Conservation (phyloP, 1,140 invertebrate genomes). For the Halyomorpha halys region DNA sequence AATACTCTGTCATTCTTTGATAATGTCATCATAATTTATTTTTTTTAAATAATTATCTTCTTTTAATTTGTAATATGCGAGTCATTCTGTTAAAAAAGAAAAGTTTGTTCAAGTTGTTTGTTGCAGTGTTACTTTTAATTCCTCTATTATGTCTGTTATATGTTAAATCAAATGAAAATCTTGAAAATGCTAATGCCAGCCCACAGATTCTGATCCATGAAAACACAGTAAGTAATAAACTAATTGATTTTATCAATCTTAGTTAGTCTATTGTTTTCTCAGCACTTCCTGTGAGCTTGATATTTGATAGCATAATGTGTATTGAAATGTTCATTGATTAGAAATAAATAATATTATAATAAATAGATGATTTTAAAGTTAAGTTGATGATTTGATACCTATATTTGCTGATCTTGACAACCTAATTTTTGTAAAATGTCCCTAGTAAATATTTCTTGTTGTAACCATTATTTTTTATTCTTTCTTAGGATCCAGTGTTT, state of each 20-base stretch:
- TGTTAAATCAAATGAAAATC: conserved; percentile 15
- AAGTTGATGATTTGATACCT: too few relatives aligned
- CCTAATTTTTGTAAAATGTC: background rate
- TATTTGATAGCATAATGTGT: too few relatives aligned
- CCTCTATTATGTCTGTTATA: conserved; percentile 15
- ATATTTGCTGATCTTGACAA: too few relatives aligned
- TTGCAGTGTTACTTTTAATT: conserved; percentile 10
- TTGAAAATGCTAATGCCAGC: too few relatives aligned
- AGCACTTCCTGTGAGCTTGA: too few relatives aligned
- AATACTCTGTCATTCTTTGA: background rate
- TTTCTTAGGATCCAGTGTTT: conserved; percentile 32
- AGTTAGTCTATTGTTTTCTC: too few relatives aligned
- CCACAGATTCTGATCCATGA: too few relatives aligned
- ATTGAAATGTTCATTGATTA: background rate
- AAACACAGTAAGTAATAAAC: too few relatives aligned
- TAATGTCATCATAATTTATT: background rate
- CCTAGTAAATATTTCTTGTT: too few relatives aligned
- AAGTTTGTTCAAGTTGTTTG: conserved; percentile 13
- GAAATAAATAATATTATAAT: background rate
- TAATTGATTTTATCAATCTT: too few relatives aligned
- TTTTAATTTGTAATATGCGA: conserved; percentile 10
- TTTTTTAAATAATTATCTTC: background rate
- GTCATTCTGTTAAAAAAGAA: conserved; percentile 14
- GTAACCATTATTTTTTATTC: background rate
- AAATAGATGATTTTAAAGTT: too few relatives aligned